Base-by-base conservation (phyloP, 2,113 vertebrate species). In the Pseudolaguvia tuberculata region DNA sequence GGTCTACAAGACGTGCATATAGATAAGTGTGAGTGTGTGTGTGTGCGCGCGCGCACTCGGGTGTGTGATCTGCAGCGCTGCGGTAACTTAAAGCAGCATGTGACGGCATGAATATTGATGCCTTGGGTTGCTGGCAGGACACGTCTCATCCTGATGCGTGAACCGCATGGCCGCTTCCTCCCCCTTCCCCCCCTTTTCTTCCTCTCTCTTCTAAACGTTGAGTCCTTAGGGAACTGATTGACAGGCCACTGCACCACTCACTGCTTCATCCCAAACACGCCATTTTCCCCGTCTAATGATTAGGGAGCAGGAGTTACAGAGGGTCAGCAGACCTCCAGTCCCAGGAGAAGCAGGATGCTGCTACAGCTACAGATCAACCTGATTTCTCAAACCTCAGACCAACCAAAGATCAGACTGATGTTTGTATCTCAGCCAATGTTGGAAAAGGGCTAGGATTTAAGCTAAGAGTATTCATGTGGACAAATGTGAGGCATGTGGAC, bases 101-200 rank as follows among this genome's bases (percentile, higher is more conserved):
- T 61, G 65, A 66, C 77, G 75, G 75, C 84, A 88, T 89, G 83
- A 88, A 90, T 90, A 91, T 89, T 89, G 86, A 91, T 89, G 85
- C 75, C 85, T 85, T 83, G 85, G 86, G 72, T 86, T 84, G 86
- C 84, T 88, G 83, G 85, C 79, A 76, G 87, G 88, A 90, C 88
- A 82, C 87, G 87, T 85, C 88, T 88, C 85, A 83, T 89, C 88
- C 87, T 89, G 88, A 84, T 83, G 83, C 85, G 85, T 77, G 50
- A 77, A 84, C 86, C 79, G 84, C 88, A 88, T 86, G 86, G 87
- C 84, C 83, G n/a, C 77, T n/a, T 72, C 17, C 52, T 63, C 50
- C 58, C 27, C 13, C 52, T 51, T 27, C 21, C 63, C 48, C 27
- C 23, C 80, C 83, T 78, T 79, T 75, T 59, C 14, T 3, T 35